Percentiles rank a stretch among this genome's conserved stretches.
phyloP scores from a whole-genome alignment of 2,888 invertebrate species.

The Eristalinus sepulchralis region DNA sequence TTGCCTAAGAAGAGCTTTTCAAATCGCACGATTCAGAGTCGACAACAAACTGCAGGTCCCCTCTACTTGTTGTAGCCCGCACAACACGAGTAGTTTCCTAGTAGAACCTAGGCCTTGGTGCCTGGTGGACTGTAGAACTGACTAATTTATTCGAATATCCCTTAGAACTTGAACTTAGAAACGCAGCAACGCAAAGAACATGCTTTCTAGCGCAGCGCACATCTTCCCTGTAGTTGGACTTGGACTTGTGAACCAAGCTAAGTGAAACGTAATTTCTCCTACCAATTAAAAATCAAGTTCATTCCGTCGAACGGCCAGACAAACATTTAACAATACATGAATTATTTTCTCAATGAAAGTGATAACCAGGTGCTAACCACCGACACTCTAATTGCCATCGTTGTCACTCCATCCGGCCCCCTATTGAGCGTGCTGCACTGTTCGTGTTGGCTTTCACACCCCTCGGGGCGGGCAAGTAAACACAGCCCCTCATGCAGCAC shows the following conservation, averaged over 20 bases:
- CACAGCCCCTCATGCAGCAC: neutral
- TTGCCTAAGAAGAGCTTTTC: no score
- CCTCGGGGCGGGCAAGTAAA: neutral
- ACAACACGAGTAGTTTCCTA: no score
- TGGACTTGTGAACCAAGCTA: neutral
- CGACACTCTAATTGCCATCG: neutral
- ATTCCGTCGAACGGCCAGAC: neutral
- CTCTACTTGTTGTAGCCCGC: no score
- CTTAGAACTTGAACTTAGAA: no score
- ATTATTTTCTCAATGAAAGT: neutral
- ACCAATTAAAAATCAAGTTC: neutral
- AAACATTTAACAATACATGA: neutral
- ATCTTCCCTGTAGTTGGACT: no score
- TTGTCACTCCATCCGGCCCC: neutral
- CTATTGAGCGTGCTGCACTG: neutral
- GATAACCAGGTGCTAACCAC: neutral
- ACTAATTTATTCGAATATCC: no score
- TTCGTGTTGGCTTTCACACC: neutral
- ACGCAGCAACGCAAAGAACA: no score
- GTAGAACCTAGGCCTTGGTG: no score
- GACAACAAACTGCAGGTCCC: no score
- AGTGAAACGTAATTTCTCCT: neutral
- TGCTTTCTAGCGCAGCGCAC: no score
- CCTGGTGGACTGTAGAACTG: no score
- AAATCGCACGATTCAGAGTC: no score